phyloP scores from a whole-genome alignment of 2,797 vertebrate species.

The Oreochromis mossambicus region DNA sequence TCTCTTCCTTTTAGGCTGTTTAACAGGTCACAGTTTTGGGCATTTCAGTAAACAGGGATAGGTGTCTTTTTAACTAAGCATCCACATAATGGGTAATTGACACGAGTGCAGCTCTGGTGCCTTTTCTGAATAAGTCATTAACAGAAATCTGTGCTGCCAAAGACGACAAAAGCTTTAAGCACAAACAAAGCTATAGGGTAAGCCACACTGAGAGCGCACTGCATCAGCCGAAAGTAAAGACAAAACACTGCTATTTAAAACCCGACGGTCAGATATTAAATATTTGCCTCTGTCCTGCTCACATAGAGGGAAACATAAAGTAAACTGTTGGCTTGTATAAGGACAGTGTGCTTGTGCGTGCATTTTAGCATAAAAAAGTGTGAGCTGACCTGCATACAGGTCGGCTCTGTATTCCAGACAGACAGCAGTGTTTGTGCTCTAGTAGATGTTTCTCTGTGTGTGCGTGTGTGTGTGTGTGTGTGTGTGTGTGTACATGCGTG shows the following conservation, averaged over 20 bases:
- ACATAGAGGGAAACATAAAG: not conserved
- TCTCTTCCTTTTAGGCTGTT: not conserved
- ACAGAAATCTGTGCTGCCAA: not conserved
- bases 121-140: not conserved
- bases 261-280: slow-evolving; percentile 11
- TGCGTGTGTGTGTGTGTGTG: slow-evolving; percentile 17
- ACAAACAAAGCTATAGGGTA: not conserved
- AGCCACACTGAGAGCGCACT: not conserved
- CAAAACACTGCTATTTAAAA: slow-evolving; percentile 14
- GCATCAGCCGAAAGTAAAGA: not conserved
- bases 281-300: slow-evolving; percentile 17
- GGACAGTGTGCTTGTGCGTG: not conserved
- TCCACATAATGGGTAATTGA: not conserved
- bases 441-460: slow-evolving; percentile 2
- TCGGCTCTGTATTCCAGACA: slow-evolving; percentile 67
- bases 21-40: not conserved
- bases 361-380: slow-evolving; percentile 4
- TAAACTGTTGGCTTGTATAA: not conserved
- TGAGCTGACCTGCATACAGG: slow-evolving; percentile 12
- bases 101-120: not conserved
- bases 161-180: not conserved
- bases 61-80: not conserved
- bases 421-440: slow-evolving; percentile 25
- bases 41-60: not conserved
- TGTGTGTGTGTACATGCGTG: slow-evolving; percentile 20